Evolutionary conservation across 2,888 invertebrate genomes (phyloP).

Genomic region (Plusia festucae): DNA sequence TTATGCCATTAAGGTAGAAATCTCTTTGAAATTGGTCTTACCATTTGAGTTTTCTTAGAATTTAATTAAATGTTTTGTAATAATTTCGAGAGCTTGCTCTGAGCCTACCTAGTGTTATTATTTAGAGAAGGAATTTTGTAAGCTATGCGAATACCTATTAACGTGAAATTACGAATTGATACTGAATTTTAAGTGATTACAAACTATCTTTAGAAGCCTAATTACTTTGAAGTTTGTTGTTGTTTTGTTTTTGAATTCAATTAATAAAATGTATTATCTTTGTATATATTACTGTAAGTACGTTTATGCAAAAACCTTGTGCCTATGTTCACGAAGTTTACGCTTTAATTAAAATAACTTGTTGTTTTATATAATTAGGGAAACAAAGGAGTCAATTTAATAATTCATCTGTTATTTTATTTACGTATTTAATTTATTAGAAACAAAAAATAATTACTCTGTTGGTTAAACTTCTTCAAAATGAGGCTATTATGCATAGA

Average conservation of each 20-base stretch:
- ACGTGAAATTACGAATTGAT: background rate
- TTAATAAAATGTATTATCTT: no score
- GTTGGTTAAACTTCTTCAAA: no score
- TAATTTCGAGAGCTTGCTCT: background rate
- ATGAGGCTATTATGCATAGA: no score
- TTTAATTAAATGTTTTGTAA: constrained; percentile 4
- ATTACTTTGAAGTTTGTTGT: background rate
- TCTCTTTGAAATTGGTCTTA: background rate
- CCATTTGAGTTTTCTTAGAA: constrained; percentile 1
- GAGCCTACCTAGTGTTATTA: background rate
- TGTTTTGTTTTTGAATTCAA: background rate
- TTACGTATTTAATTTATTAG: no score
- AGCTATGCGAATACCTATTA: constrained; percentile 2
- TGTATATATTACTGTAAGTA: no score
- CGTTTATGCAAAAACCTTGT: no score
- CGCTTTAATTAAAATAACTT: no score
- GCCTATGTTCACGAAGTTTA: no score
- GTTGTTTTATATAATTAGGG: no score
- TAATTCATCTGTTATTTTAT: no score
- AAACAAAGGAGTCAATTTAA: no score
- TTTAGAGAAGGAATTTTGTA: background rate
- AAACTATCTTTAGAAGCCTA: background rate
- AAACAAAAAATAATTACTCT: no score
- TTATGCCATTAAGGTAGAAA: constrained; percentile 1
- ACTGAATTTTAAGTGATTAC: background rate